phyloP scores from a whole-genome alignment of 2,113 vertebrate species.

The Psettodes erumei region DNA sequence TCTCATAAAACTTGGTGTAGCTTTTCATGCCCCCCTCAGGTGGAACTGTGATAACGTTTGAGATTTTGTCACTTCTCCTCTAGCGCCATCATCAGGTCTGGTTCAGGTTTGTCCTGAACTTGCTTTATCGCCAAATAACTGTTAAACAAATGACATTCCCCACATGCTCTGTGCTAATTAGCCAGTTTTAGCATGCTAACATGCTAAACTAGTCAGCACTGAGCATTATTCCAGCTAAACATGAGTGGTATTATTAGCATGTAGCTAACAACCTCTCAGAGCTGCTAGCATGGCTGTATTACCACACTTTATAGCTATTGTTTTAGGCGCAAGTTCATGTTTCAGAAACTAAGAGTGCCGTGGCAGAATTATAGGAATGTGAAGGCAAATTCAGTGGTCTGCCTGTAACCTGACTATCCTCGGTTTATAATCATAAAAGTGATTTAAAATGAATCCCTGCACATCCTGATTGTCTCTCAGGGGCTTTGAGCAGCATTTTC shows the following conservation, averaged over 20 bases:
- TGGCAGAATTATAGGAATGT: slow-evolving; percentile 1
- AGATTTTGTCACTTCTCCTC: neutral
- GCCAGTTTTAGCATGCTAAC: too few species aligned
- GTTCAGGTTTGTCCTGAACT: neutral
- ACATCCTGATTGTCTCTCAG: slow-evolving; percentile 58
- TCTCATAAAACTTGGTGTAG: neutral
- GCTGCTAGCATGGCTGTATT: too few species aligned
- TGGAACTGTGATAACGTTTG: neutral
- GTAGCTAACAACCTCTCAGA: too few species aligned
- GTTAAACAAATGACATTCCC: neutral
- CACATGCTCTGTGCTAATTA: neutral
- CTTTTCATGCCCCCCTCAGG: neutral
- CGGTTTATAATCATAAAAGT: neutral
- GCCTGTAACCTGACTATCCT: neutral
- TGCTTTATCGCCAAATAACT: too few species aligned
- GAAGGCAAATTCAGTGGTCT: neutral
- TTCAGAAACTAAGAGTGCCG: neutral
- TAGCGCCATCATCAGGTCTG: neutral
- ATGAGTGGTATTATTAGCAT: neutral
- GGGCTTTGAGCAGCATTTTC: slow-evolving; percentile 59
- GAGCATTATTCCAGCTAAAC: too few species aligned
- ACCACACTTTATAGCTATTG: too few species aligned
- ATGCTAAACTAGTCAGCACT: neutral
- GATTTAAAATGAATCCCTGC: slow-evolving; percentile 11
- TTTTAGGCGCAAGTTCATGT: neutral